Conservation (phyloP, 2,113 vertebrate species). For the Colossoma macropomum region DNA sequence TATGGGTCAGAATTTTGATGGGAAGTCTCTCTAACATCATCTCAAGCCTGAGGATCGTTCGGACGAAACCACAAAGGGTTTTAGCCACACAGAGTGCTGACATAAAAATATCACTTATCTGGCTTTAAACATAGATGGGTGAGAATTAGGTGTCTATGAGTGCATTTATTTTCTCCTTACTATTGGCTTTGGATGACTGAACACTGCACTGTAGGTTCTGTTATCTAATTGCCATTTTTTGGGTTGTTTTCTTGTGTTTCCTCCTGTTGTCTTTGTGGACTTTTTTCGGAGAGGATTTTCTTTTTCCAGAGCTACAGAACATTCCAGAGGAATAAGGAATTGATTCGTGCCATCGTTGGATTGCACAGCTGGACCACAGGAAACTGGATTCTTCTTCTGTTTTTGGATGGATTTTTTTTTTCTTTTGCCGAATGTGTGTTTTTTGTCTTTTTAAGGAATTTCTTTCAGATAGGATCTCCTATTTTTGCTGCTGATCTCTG, state of each 20-base stretch:
- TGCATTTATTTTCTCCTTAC: not conserved
- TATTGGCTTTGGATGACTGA: conserved; percentile 25
- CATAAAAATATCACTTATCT: not conserved
- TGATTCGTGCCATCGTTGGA: conserved; percentile 1
- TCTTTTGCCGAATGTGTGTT: conserved; percentile 63
- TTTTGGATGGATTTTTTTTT: conserved; percentile 59
- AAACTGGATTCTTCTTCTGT: conserved; percentile 25
- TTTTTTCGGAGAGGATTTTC: conserved; percentile 1
- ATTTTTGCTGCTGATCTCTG: conserved; percentile 23
- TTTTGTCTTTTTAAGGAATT: conserved; percentile 57
- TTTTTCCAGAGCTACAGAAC: conserved; percentile 16
- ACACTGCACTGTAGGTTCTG: not conserved
- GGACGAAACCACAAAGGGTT: not conserved
- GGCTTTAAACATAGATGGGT: conserved; percentile 6
- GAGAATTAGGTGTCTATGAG: conserved; percentile 6
- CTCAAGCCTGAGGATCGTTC: not conserved
- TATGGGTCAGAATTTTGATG: conserved; percentile 24
- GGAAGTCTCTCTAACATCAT: conserved; percentile 20
- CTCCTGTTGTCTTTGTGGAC: not conserved
- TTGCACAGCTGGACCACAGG: conserved; percentile 20
- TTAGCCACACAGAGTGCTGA: not conserved
- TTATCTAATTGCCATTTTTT: not conserved
- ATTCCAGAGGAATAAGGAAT: conserved; percentile 34
- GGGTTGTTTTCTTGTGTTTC: not conserved
- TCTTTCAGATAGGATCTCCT: not conserved